Base-by-base conservation (phyloP, 2,797 vertebrate genomes). In the Coregonus sp. region DNA sequence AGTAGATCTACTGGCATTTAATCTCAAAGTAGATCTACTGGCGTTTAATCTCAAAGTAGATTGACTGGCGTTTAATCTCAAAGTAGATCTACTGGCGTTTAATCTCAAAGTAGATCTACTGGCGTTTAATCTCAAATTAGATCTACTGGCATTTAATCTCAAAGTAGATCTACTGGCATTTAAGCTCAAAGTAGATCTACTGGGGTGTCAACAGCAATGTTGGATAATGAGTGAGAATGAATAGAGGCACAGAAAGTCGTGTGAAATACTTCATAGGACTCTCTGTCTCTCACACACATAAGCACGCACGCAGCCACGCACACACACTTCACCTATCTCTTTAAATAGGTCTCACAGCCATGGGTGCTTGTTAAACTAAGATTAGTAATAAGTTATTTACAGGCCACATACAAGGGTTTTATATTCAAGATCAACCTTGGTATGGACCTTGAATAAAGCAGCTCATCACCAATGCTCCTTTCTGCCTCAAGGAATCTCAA, bases 351-450 rank as follows among this genome's bases (percentile, higher is more conserved):
- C 7, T 35, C 4, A 67, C 4, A 67, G 29, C 33, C 65, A 67
- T 67, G 31, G 14, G 16, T 14, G 29, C 65, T 66, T 35, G 65
- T 67, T 33, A 67, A 67, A 63, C 29, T 29, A 63, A 25, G 65
- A 31, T 66, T 29, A 66, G 25, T 67, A 4, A 29, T 67, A 33
- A 29, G 31, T 35, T 29, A 67, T 67, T 40, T 35, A 69, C 67
- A 20, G 15, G 29, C 15, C 12, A n/a, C 31, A 69, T 69, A 69
- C 67, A 69, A 68, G 35, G 67, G 37, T 69, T 18, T 35, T 35
- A 69, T 9, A 18, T 68, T 40, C 29, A 69, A 69, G 67, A 69
- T 69, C 67, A 69, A 11, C 35, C 67, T 69, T 40, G 67, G 18
- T 69, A 35, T 40, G 67, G 5, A 7, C 35, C 15, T 69, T 69